phyloP scores from a whole-genome alignment of 2,797 vertebrate species.

The Acipenser oxyrinchus region DNA sequence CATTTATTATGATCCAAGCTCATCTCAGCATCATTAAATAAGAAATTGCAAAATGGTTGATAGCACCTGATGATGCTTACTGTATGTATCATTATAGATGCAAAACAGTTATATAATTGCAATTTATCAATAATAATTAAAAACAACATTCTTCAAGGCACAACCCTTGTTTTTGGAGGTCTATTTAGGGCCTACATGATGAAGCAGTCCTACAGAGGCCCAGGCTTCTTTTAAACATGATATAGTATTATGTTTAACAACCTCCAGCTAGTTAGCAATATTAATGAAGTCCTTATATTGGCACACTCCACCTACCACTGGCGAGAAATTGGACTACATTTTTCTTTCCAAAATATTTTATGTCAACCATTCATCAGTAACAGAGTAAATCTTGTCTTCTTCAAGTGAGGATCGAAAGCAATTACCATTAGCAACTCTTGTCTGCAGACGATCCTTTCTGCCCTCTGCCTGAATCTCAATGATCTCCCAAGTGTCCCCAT shows the following conservation, averaged over 20 bases:
- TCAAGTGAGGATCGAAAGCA: conserved; percentile 89
- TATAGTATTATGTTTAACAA: conserved; percentile 46
- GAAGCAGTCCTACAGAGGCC: conserved; percentile 43
- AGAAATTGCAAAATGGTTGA: no score
- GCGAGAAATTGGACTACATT: conserved; percentile 50
- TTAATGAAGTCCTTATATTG: conserved; percentile 36
- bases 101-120: conserved; percentile 17
- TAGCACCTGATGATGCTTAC: no score
- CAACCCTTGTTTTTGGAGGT: conserved; percentile 22
- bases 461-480: conserved; percentile 73
- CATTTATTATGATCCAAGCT: no score
- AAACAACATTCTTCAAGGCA: conserved; percentile 23
- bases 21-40: no score
- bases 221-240: conserved; percentile 50
- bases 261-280: conserved; percentile 28
- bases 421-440: conserved; percentile 85
- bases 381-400: conserved; percentile 71
- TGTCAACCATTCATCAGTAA: conserved; percentile 72
- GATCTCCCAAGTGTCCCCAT: conserved; percentile 72
- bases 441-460: conserved; percentile 63
- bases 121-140: conserved; percentile 63
- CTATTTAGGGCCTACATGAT: conserved; percentile 31
- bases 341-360: conserved; percentile 82
- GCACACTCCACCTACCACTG: conserved; percentile 14
- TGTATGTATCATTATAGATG: no score